A percentile compares a stretch with the other conserved stretches of the same genome.
phyloP scores from a whole-genome alignment of 2,113 vertebrate species.

The Upupa epops region DNA sequence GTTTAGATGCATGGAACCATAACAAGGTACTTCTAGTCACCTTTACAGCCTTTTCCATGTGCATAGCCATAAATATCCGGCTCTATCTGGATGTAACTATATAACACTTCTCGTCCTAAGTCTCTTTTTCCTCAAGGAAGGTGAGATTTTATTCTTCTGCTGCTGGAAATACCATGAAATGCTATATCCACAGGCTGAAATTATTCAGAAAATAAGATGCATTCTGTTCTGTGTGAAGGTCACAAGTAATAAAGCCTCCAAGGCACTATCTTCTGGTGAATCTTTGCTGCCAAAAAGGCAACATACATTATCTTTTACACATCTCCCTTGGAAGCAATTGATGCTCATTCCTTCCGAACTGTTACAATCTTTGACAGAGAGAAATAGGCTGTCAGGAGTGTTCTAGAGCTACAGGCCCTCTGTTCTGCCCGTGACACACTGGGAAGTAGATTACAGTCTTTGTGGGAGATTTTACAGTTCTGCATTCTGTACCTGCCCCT shows the following conservation, averaged over 20 bases:
- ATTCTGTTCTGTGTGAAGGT: constrained; percentile 51
- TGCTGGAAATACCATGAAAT: background rate
- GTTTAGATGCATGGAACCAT: background rate
- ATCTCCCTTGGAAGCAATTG: constrained; percentile 46
- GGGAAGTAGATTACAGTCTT: background rate
- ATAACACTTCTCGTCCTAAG: constrained; percentile 9
- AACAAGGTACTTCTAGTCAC: background rate
- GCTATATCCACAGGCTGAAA: constrained; percentile 8
- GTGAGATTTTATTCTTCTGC: background rate
- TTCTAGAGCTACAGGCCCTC: background rate
- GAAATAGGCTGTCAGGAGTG: background rate
- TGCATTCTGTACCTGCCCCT: background rate
- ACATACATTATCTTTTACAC: constrained; percentile 47
- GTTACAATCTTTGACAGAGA: background rate
- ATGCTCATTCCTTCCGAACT: constrained; percentile 28
- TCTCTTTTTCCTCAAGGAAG: background rate
- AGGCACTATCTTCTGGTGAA: constrained; percentile 45
- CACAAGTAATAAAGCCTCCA: constrained; percentile 61
- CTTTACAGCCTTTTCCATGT: background rate
- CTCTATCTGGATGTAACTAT: constrained; percentile 4
- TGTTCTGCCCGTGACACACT: background rate
- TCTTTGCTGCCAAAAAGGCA: constrained; percentile 59
- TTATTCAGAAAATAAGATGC: constrained; percentile 63
- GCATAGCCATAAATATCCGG: background rate
- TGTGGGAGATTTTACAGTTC: background rate